Percentiles rank a stretch among this genome's conserved stretches.
Evolutionary conservation across 2,113 vertebrate genomes (phyloP).

Genomic region (Leptodactylus fuscus): DNA sequence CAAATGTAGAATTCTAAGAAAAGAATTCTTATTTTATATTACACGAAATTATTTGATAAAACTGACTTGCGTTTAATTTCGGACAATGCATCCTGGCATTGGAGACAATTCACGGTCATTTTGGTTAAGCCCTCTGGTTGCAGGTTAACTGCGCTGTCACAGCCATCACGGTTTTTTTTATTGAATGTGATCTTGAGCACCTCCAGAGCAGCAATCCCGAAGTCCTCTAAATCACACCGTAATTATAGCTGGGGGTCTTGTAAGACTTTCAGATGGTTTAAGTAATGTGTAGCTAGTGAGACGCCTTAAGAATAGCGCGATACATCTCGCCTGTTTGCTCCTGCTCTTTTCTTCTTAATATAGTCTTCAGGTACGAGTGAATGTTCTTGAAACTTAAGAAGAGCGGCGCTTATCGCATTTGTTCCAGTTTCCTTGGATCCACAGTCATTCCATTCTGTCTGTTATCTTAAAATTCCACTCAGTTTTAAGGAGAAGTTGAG

Average conservation of each 20-base stretch:
- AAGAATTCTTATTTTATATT: no score
- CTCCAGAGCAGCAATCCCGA: background rate
- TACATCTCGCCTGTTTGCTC: conserved; percentile 62
- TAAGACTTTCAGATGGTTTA: conserved; percentile 13
- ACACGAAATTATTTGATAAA: no score
- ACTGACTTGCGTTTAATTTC: no score
- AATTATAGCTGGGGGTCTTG: conserved; percentile 34
- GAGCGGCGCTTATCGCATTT: conserved; percentile 57
- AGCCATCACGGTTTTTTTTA: background rate
- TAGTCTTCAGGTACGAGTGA: conserved; percentile 64
- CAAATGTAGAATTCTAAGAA: no score
- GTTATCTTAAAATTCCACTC: conserved; percentile 64
- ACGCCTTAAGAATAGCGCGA: conserved; percentile 27
- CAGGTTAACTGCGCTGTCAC: background rate
- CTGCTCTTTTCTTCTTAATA: conserved; percentile 61
- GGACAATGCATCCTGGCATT: background rate
- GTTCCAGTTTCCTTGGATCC: conserved; percentile 59
- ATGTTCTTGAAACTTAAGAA: conserved; percentile 62
- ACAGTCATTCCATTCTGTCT: conserved; percentile 58
- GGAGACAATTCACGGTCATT: background rate
- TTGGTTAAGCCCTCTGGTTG: background rate
- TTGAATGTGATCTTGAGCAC: conserved; percentile 12
- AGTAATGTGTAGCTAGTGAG: conserved; percentile 35
- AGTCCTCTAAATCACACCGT: background rate
- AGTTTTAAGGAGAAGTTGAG: conserved; percentile 68